These are phyloP conservation scores for Chironomus tentans DNA, from an alignment of 2,888 invertebrate species.

Conservation along the genomic window DNA sequence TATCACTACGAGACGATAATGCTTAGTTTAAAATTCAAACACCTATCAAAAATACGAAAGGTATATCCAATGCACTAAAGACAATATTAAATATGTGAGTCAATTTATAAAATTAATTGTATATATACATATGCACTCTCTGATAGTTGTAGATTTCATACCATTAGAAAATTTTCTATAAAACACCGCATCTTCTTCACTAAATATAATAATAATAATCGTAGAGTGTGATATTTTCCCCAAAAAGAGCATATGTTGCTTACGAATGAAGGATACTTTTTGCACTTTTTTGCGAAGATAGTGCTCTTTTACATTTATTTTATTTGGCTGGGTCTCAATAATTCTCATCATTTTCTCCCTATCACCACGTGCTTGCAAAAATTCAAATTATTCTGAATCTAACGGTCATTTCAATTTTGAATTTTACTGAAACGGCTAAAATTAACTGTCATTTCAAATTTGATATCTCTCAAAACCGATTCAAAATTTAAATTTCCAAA, in stretches of 20 bases:
- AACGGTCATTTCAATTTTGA: too few relatives aligned
- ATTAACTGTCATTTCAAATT: too few relatives aligned
- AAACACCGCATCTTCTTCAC: background rate
- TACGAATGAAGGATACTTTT: background rate
- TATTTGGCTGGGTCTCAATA: too few relatives aligned
- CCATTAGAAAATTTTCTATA: background rate
- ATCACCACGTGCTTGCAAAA: too few relatives aligned
- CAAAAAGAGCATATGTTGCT: background rate
- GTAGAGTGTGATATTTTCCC: background rate
- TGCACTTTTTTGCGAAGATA: too few relatives aligned
- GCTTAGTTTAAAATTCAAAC: constrained; percentile 9
- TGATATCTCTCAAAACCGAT: too few relatives aligned
- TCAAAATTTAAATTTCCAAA: too few relatives aligned
- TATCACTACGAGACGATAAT: background rate
- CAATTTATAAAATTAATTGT: constrained; percentile 21
- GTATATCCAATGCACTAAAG: background rate
- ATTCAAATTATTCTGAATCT: too few relatives aligned
- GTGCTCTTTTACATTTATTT: too few relatives aligned
- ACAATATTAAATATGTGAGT: constrained; percentile 14
- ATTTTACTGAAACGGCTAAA: too few relatives aligned
- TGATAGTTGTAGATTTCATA: background rate
- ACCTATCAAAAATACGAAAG: constrained; percentile 1
- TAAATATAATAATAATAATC: background rate
- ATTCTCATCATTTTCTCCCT: too few relatives aligned
- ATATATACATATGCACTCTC: background rate